Conservation (phyloP, 2,888 invertebrate species). For the Torymus auratus region DNA sequence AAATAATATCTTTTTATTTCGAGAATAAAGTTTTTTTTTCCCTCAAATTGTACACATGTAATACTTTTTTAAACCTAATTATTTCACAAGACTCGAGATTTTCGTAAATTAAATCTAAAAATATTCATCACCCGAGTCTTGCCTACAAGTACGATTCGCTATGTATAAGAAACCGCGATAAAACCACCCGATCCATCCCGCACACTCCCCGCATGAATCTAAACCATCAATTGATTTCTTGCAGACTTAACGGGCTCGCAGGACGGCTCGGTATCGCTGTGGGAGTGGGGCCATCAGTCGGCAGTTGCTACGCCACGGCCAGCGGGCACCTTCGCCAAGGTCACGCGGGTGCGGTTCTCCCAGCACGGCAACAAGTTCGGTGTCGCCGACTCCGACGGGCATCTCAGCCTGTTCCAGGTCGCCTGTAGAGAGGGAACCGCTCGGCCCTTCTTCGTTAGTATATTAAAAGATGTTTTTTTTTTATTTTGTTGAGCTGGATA, state of each 20-base stretch:
- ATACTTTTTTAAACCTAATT: too few species aligned
- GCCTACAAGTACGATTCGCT: too few species aligned
- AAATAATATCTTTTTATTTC: too few species aligned
- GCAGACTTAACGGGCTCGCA: conserved; percentile 94
- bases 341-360: conserved; percentile 96
- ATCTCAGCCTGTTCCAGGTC: conserved; percentile 96
- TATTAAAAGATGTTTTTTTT: conserved; percentile 12
- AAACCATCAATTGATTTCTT: conserved; percentile 22
- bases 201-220: not conserved
- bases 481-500: not conserved
- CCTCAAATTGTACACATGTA: too few species aligned
- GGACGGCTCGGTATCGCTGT: conserved; percentile 96
- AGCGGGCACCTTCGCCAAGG: conserved; percentile 96
- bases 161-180: too few species aligned
- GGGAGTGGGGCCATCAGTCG: conserved; percentile 98
- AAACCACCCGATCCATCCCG: too few species aligned
- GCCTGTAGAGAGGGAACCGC: conserved; percentile 86
- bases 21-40: too few species aligned
- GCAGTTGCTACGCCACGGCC: conserved; percentile 93
- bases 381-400: conserved; percentile 98
- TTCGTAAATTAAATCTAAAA: too few species aligned
- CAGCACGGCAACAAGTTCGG: conserved; percentile 99
- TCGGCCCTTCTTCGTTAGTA: conserved; percentile 91
- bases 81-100: too few species aligned
- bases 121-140: too few species aligned